Base-by-base conservation (phyloP, 2,797 vertebrate species). In the Epinephelus malabaricus region DNA sequence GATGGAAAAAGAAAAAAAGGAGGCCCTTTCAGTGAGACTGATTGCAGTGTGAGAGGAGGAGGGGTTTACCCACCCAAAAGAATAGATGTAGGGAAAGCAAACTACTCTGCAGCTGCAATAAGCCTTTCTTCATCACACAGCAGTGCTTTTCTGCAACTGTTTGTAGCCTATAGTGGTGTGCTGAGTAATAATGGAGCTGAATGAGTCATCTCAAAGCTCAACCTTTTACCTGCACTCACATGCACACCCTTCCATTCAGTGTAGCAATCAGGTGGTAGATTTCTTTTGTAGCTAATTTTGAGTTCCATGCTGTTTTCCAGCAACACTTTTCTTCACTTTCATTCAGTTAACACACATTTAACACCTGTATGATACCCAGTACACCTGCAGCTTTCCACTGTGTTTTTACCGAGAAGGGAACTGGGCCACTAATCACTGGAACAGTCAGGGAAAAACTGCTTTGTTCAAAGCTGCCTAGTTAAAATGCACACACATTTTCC, bases 21-120 rank as follows among this genome's bases (percentile, higher is more conserved):
- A 54, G 65, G 70, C 70, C 47, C 30, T 67, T 79, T 78, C 27
- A 43, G 75, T 5, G 63, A 66, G 77, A 83, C 56, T 63, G 73
- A 78, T 78, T 71, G 67, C 68, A 63, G 30, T 40, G 59, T 53
- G 65, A 63, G 50, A 71, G 47, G 49, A 74, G 63, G 72, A 23
- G 56, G 50, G 63, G 2, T 67, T 69, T 54, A 54, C 13, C 27
- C 15, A 45, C 64, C 34, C 67, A 69, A 72, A 17, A 72, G 60
- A 75, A 51, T 50, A 51, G 65, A 73, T 11, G 21, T 59, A 43
- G 46, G 40, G 59, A 65, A 74, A 71, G 51, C 63, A 63, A 86
- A 84, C 70, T 38, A 58, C 76, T 86, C 50, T 69, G 62, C 73
- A 76, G 78, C 65, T 86, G 45, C 62, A 81, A 53, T 65, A 79